Base-by-base conservation (phyloP, 2,797 vertebrate genomes). In the Choloepus didactylus region DNA sequence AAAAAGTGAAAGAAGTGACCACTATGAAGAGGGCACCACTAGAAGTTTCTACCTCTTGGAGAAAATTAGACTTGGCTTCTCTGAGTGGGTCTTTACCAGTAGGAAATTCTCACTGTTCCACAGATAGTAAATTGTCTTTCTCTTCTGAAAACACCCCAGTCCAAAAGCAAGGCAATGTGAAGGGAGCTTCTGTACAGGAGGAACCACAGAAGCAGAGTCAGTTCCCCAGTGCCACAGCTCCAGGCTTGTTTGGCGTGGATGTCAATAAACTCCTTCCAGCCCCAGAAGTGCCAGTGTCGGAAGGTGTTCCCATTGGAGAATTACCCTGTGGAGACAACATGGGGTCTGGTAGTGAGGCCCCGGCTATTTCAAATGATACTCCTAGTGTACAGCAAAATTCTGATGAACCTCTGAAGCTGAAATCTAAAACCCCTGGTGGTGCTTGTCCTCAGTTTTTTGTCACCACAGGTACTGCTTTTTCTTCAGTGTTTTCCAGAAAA, bases 101-200 rank as follows among this genome's bases (percentile, higher is more conserved):
- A 88, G 93, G 93, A 97, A 93, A 76, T 73, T 10, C 89, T 89
- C 93, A 84, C n/a, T 85, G 83, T 96, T 87, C 90, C 82, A 44
- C 94, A 96, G 64, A 54, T 51, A 62, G 14, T 29, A 86, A 93
- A 46, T 86, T 96, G 46, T 72, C 94, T 93, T 83, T 93, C 67
- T 72, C 14, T 15, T 72, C 85, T 83, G 89, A 95, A 46, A 91
- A 89, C 18, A 23, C 83, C 19, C 29, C 88, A 10, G 2, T 35
- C 38, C 92, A 94, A 35, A 87, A 73, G 87, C 93, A 41, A 60
- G 85, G 38, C 3, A 0, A 9, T 18, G 81, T 85, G 14, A 25
- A 51, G 16, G 92, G 91, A 54, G 54, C 89, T 0, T 44, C 67
- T 11, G 21, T 31, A 83, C 66, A 44, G 54, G 89, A 89, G 29